phyloP scores from a whole-genome alignment of 2,797 vertebrate genomes.

The Pseudopleuronectes americanus region DNA sequence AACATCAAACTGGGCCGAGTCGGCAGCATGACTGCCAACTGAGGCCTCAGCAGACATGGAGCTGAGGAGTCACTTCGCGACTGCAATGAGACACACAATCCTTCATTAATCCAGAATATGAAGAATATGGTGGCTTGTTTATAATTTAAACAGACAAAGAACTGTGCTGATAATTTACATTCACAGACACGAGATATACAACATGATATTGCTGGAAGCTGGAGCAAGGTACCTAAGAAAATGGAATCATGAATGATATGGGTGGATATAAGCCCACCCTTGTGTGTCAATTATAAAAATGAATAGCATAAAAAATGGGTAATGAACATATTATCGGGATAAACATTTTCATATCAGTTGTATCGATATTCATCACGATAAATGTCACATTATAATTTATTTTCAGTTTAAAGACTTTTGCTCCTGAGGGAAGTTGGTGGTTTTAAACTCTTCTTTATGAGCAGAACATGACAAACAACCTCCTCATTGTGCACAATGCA shows the following conservation, averaged over 20 bases:
- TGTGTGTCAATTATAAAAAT: background rate
- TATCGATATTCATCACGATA: no score
- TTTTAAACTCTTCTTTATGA: no score
- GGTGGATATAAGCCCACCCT: background rate
- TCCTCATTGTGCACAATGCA: no score
- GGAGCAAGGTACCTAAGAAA: background rate
- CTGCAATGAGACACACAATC: slow-evolving; percentile 30
- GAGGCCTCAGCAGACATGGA: slow-evolving; percentile 88
- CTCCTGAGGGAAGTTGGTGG: no score
- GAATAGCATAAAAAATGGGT: no score
- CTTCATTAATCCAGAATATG: no score
- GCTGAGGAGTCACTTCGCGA: slow-evolving; percentile 60
- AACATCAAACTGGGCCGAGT: slow-evolving; percentile 65
- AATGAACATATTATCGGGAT: no score
- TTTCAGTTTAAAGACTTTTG: no score
- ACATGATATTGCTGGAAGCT: background rate
- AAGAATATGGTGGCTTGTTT: slow-evolving; percentile 11
- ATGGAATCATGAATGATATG: no score
- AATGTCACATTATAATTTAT: no score
- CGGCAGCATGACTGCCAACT: slow-evolving; percentile 76
- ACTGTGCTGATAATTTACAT: background rate
- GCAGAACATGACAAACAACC: no score
- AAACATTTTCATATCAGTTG: no score
- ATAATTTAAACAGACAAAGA: background rate
- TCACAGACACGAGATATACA: background rate